Evolutionary conservation across 2,797 vertebrate species (phyloP).

Genomic region (Xiphorhynchus erythropygius): DNA sequence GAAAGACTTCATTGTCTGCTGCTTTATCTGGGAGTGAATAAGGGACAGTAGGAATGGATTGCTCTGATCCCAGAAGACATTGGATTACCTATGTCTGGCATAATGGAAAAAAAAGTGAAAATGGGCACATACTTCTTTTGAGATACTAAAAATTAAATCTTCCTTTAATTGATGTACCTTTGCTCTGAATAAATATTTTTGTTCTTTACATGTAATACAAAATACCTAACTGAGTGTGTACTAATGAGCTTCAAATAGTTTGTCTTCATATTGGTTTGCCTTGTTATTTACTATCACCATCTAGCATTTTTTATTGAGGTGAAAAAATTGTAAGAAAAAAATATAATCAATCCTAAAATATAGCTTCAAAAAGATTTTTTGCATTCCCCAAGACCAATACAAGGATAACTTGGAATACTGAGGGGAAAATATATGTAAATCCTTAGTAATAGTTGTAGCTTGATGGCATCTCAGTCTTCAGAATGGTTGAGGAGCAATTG

Average conservation of each 20-base stretch:
- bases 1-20: not conserved
- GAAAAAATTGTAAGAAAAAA: not conserved
- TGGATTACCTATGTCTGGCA: not conserved
- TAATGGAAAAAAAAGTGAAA: not conserved
- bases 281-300: not conserved
- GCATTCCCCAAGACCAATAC: not conserved
- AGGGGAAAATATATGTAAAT: not conserved
- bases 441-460: not conserved
- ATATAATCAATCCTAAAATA: not conserved
- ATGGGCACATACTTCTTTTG: not conserved
- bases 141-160: not conserved
- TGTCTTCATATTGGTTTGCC: not conserved
- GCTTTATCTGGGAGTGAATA: not conserved
- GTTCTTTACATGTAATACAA: not conserved
- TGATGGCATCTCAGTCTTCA: not conserved
- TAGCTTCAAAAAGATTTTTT: not conserved
- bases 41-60: not conserved
- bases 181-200: constrained; percentile 2
- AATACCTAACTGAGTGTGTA: not conserved
- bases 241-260: constrained; percentile 3
- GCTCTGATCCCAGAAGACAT: not conserved
- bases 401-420: not conserved
- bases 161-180: not conserved
- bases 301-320: constrained; percentile 13
- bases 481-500: not conserved